Evolutionary conservation across 2,888 invertebrate genomes (phyloP), one percentile per base, ranked within the genome.

Genomic region (Tenthredo amoena): DNA sequence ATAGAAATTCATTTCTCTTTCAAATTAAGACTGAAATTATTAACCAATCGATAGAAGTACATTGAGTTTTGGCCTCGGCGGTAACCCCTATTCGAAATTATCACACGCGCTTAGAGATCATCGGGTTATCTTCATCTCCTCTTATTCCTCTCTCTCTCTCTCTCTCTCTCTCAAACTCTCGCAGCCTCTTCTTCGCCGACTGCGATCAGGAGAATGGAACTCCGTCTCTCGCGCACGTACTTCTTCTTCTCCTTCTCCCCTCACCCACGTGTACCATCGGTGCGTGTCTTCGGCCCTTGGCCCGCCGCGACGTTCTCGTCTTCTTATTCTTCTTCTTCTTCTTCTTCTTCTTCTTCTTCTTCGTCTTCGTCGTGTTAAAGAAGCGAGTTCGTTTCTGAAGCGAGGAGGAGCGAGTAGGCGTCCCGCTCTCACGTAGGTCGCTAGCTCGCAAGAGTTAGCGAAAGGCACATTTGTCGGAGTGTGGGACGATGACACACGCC

Each of bases 21-120:
- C 34, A 68, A 18, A 68, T 68, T 26, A 0, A 85, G 86, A 89
- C 87, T 89, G 89, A 92, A 92, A 91, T 91, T 90, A 92, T 89
- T 89, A 89, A 88, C 90, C 89, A 91, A 92, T 92, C 92, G 91
- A 91, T 92, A 91, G 87, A 88, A 89, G 91, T 91, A 91, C 91
- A 91, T 92, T 92, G 92, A 92, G 91, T 92, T 91, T 92, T 89
- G 89, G 90, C 87, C 88, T 89, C 88, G 87, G 87, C 89, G 87
- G 76, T 74, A 77, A 81, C 65, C 68, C 58, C 83, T 71, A 81
- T 68, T 47, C 83, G 84, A 86, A 77, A 62, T 86, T 82, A 84
- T 86, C 85, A 76, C 83, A 74, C 82, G 81, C 82, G 72, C 71
- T 15, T 50, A 77, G 47, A 21, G 76, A 55, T 83, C 85, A 76